Conservation (phyloP, 1,140 invertebrate species). For the Drosophila pseudoobscura region DNA sequence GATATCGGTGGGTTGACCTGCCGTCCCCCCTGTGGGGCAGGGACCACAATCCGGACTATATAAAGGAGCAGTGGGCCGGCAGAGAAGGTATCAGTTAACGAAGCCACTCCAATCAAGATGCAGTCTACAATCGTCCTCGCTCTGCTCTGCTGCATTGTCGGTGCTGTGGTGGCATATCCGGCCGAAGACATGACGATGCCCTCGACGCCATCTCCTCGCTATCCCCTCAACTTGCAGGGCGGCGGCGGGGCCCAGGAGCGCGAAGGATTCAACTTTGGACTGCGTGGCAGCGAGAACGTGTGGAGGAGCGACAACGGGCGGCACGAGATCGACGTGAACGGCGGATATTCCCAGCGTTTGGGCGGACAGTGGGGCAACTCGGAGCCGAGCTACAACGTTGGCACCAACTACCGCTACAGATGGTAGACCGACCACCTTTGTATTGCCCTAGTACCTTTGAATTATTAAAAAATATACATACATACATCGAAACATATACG, state of each 20-base stretch:
- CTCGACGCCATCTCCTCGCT: slow-evolving; percentile 11
- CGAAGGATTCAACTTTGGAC: slow-evolving; percentile 43
- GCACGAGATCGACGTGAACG: slow-evolving; percentile 50
- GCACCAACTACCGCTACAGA: slow-evolving; percentile 45
- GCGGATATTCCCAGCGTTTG: slow-evolving; percentile 57
- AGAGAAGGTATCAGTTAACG: slow-evolving; percentile 13
- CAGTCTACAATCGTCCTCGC: slow-evolving; percentile 1
- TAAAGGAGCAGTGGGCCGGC: slow-evolving; percentile 8
- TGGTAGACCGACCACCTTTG: background rate
- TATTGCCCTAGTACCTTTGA: slow-evolving; percentile 3
- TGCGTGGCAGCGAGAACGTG: slow-evolving; percentile 41
- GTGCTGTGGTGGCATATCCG: slow-evolving; percentile 6
- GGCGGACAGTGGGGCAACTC: slow-evolving; percentile 63
- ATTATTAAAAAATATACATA: slow-evolving; percentile 18
- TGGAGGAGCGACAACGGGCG: slow-evolving; percentile 65
- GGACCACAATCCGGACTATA: background rate
- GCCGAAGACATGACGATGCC: slow-evolving; percentile 17
- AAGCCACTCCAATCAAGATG: slow-evolving; percentile 8
- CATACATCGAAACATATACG: slow-evolving; percentile 17
- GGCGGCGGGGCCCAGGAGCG: slow-evolving; percentile 45
- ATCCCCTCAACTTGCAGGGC: slow-evolving; percentile 48
- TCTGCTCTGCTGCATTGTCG: slow-evolving; percentile 10
- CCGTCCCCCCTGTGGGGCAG: too few relatives aligned
- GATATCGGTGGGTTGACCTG: too few relatives aligned
- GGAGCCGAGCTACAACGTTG: slow-evolving; percentile 21